Conservation (phyloP, 2,888 invertebrate genomes). For the Ormyrus pomaceus region DNA sequence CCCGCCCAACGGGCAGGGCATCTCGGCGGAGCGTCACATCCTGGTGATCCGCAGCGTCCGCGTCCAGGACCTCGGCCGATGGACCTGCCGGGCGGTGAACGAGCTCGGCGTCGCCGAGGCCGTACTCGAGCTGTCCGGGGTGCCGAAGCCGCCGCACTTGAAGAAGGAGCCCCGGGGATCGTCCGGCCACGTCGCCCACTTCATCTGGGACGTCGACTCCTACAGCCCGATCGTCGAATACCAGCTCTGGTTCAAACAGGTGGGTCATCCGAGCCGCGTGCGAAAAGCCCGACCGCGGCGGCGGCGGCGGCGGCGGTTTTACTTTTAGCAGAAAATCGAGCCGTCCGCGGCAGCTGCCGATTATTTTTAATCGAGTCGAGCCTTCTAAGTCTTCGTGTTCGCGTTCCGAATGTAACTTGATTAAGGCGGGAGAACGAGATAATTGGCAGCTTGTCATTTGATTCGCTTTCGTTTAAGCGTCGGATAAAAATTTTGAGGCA, state of each 20-base stretch:
- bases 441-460: too few species aligned
- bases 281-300: neutral
- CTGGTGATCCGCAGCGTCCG: constrained; percentile 83
- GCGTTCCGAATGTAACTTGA: too few species aligned
- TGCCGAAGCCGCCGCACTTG: constrained; percentile 83
- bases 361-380: too few species aligned
- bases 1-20: neutral
- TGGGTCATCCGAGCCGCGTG: constrained; percentile 38
- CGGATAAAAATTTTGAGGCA: too few species aligned
- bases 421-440: too few species aligned
- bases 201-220: constrained; percentile 92
- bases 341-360: too few species aligned
- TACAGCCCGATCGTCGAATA: constrained; percentile 87
- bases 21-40: constrained; percentile 74
- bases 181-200: constrained; percentile 79
- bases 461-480: too few species aligned
- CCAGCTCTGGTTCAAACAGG: constrained; percentile 75
- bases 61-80: constrained; percentile 85
- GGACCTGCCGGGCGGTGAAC: constrained; percentile 87
- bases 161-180: constrained; percentile 78
- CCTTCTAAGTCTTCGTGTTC: too few species aligned
- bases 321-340: too few species aligned
- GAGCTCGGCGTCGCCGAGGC: constrained; percentile 84
- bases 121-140: constrained; percentile 85
- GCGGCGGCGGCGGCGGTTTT: neutral